phyloP scores from a whole-genome alignment of 2,797 vertebrate genomes.

The Sebastes elongatus region DNA sequence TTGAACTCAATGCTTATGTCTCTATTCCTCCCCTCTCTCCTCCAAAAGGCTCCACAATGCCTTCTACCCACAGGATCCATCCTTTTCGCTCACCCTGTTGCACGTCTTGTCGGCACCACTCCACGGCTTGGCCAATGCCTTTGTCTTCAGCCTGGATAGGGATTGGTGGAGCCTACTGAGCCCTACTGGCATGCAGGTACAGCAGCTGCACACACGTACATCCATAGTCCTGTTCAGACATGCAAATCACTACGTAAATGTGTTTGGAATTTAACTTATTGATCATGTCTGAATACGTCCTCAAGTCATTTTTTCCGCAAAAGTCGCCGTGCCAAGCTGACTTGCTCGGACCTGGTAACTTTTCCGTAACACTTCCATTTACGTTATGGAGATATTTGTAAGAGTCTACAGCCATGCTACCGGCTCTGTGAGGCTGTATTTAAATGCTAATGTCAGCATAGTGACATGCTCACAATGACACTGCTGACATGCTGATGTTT shows the following conservation, averaged over 20 bases:
- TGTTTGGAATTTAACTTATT: background rate
- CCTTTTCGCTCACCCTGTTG: constrained; percentile 84
- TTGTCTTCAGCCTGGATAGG: constrained; percentile 84
- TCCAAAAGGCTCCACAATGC: constrained; percentile 83
- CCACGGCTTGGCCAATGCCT: constrained; percentile 86
- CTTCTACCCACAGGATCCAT: constrained; percentile 78
- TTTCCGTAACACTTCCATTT: background rate
- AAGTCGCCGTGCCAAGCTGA: background rate
- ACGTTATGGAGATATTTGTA: background rate
- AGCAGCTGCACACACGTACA: constrained; percentile 6
- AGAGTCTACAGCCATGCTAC: background rate
- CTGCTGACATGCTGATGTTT: background rate
- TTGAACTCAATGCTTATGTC: constrained; percentile 39
- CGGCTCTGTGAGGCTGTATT: too few species aligned
- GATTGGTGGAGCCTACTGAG: constrained; percentile 85
- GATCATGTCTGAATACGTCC: background rate
- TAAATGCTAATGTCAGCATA: background rate
- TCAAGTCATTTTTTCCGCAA: background rate
- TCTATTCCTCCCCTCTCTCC: constrained; percentile 1
- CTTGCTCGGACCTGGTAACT: background rate
- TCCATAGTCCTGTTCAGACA: background rate
- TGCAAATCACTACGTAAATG: background rate
- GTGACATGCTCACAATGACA: background rate
- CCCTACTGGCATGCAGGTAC: constrained; percentile 83
- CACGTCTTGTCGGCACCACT: constrained; percentile 87